Base-by-base conservation (phyloP, 2,113 vertebrate genomes). In the Butorides virescens region DNA sequence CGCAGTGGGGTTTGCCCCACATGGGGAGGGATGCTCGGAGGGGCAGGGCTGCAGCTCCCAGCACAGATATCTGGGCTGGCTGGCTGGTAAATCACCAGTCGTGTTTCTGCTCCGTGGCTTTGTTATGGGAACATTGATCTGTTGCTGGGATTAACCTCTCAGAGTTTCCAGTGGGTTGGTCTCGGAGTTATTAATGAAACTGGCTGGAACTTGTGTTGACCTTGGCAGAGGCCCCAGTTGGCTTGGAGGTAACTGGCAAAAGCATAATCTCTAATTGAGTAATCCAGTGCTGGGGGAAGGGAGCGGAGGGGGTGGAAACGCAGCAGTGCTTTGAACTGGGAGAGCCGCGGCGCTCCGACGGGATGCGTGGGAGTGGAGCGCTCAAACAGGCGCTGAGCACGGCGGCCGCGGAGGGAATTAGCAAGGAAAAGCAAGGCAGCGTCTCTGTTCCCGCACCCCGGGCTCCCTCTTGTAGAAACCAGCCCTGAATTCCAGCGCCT, bases 101-200 rank as follows among this genome's bases (percentile, higher is more conserved):
- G 71, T 3, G 5, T 80, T 89, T 58, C 67, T 72, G 85, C 65
- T 88, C 82, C 2, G 1, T 78, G 83, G 72, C 94, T 96, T 93
- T 95, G 94, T 96, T 96, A 95, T 96, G 93, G 93, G 96, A 97
- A 96, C 94, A 70, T 78, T n/a, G 96, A 96, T 97, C 97, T 96
- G 94, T 97, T 97, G 96, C 96, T 94, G 96, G 97, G 97, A 97
- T 98, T 97, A 97, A 97, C 95, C 93, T 97, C 95, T 96, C 95
- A 93, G 95, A 95, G 88, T 96, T 97, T 97, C 97, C 96, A 97
- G 95, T 94, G 97, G 94, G 97, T 85, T 88, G 96, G 95, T 94
- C 96, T 95, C 46, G 13, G 97, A 73, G 93, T 93, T 96, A 95
- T 97, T 97, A 97, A 97, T 94, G 96, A 96, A 95, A 94, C 96